phyloP scores from a whole-genome alignment of 2,888 invertebrate species.

The Drosophila hawaiiensis region DNA sequence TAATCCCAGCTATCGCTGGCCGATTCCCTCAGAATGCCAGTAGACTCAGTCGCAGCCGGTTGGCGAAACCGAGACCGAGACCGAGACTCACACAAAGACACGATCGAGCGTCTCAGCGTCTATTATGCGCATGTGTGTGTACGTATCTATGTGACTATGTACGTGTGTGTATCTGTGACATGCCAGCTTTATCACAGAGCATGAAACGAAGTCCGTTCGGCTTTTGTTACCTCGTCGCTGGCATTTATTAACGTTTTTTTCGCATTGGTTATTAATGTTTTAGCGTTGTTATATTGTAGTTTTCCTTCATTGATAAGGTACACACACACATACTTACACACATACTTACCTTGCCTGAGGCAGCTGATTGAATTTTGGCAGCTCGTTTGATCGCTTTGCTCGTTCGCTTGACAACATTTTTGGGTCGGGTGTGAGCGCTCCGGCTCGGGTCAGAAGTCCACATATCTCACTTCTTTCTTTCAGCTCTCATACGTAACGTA shows the following conservation, averaged over 20 bases:
- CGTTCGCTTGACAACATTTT: slow-evolving; percentile 57
- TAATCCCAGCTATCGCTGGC: slow-evolving; percentile 65
- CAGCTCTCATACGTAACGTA: slow-evolving; percentile 48
- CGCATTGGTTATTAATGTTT: slow-evolving; percentile 72
- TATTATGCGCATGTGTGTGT: slow-evolving; percentile 19
- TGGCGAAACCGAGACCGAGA: slow-evolving; percentile 16
- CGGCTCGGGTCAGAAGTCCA: slow-evolving; percentile 64
- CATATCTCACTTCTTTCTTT: slow-evolving; percentile 57
- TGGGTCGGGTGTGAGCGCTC: not conserved
- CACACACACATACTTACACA: not conserved
- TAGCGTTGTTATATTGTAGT: slow-evolving; percentile 64
- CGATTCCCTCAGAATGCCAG: slow-evolving; percentile 57
- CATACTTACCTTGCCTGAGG: not conserved
- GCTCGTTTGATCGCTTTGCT: slow-evolving; percentile 41
- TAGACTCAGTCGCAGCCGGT: slow-evolving; percentile 46
- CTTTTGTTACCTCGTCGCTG: slow-evolving; percentile 25
- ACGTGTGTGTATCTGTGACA: slow-evolving; percentile 33
- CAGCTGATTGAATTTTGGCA: slow-evolving; percentile 47
- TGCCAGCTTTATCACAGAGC: slow-evolving; percentile 68
- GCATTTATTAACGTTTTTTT: slow-evolving; percentile 46
- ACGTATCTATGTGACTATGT: slow-evolving; percentile 25
- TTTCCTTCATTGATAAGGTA: slow-evolving; percentile 74
- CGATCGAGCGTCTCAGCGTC: slow-evolving; percentile 65
- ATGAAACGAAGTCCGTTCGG: slow-evolving; percentile 63
- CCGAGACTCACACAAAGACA: slow-evolving; percentile 53